Evolutionary conservation across 1,140 invertebrate genomes (phyloP), one percentile per base, ranked within the genome.

Genomic region (Meloidogyne chitwoodi): DNA sequence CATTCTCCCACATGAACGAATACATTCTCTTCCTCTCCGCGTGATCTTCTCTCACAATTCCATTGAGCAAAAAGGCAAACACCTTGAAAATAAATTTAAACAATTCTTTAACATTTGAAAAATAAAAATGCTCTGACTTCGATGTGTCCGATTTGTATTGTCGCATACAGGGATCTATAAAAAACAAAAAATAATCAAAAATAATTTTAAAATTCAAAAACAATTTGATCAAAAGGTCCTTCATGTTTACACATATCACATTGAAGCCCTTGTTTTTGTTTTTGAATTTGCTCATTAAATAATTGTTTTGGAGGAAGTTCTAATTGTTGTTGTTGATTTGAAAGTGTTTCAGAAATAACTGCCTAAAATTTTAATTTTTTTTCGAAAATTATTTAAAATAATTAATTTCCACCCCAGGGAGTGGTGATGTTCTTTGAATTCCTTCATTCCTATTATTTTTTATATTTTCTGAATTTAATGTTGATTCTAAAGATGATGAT

Each of bases 1-100:
- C 81, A 82, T 63, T 34, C 75, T 29, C 81, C 83, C 19, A 82
- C 56, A 72, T 82, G 81, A 10, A 81, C 79, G 5, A 82, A 68
- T 26, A 82, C 66, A 12, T 44, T 44, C 56, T 82, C 82, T 73
- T 82, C 81, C n/a, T 44, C 19, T 0, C 68, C 70, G 24, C 41
- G 41, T 41, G 22, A n/a, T 19, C 79, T 22, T 41, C 63, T 61
- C 26, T 78, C 70, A 62, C 81, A 82, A 78, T 82, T 82, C 74
- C 74, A 82, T 71, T 72, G 61, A n/a, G 81, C 81, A 75, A 82
- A 82, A 19, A 61, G 34, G 44, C 81, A 82, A 38, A 80, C 61
- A 62, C 56, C 63, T 73, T 14, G 41, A 44, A 26, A 65, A n/a
- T n/a, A n/a, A n/a, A n/a, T n/a, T 80, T 26, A 62, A 44, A 71